Percentiles rank a stretch among this genome's conserved stretches.
These are phyloP conservation scores for Perizoma flavofasciatum DNA, from an alignment of 2,888 invertebrate genomes.

Conservation along the genomic window DNA sequence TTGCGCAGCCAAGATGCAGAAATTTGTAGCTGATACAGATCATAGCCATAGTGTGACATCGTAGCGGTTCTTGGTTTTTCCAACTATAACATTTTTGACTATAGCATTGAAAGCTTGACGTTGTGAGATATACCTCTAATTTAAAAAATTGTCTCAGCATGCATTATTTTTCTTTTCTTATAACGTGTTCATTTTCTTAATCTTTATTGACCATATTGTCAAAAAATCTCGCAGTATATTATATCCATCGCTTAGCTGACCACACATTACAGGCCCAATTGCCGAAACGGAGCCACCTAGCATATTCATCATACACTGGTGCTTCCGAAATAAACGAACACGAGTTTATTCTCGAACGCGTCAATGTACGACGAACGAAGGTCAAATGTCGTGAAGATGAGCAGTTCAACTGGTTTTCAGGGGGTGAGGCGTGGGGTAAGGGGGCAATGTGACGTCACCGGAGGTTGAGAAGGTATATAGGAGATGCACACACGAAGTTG, in stretches of 20 bases:
- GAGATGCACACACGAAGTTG: slow-evolving; percentile 64
- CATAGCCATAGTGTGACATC: background rate
- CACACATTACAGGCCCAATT: slow-evolving; percentile 2
- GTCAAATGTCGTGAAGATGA: slow-evolving; percentile 70
- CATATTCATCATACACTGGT: slow-evolving; percentile 43
- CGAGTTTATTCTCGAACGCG: slow-evolving; percentile 35
- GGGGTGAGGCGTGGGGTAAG: slow-evolving; percentile 37
- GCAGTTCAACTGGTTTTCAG: slow-evolving; percentile 60
- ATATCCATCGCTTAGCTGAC: slow-evolving; percentile 12
- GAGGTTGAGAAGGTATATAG: slow-evolving; percentile 76
- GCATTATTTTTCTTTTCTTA: background rate
- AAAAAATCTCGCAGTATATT: background rate
- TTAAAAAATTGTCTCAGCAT: background rate
- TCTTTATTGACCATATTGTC: background rate
- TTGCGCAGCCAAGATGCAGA: background rate
- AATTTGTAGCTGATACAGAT: background rate
- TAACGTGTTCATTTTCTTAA: background rate
- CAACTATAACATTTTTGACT: too few relatives aligned
- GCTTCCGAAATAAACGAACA: slow-evolving; percentile 35
- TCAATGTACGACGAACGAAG: slow-evolving; percentile 59
- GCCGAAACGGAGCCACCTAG: slow-evolving; percentile 6
- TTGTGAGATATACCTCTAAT: too few relatives aligned
- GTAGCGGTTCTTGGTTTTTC: too few relatives aligned
- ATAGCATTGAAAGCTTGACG: background rate
- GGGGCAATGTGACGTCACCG: slow-evolving; percentile 68